Base-by-base conservation (phyloP, 2,888 invertebrate genomes). In the Pterostichus madidus region DNA sequence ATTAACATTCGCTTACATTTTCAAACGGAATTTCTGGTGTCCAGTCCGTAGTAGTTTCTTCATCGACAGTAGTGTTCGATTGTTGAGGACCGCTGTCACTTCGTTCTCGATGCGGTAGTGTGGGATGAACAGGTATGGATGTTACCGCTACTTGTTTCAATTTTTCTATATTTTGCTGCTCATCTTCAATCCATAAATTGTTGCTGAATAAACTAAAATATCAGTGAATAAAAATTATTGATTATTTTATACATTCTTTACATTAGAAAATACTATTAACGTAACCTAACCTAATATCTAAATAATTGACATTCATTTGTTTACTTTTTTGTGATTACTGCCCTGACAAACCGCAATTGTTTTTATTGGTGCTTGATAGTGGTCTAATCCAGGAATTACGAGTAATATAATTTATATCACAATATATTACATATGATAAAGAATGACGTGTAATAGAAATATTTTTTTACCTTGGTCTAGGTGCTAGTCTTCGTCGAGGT, bases 1-100 rank as follows among this genome's bases (percentile, higher is more conserved):
- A 71, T 71, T 71, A 4, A 44, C 39, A 5, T 10, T 15, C n/a
- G 39, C 91, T 90, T 91, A 97, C 97, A 90, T 97, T 96, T 91
- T 96, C 95, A 88, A 97, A 97, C 0, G 97, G 97, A 89, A 97
- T 96, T 91, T 97, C 97, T 0, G 97, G 97, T 24, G 94, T 96
- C 97, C 97, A 97, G 86, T 96, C 96, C 0, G 94, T 93, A 0
- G 94, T 94, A 83, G 93, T 93, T 86, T 96, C 96, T 53, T 96
- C 96, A 32, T 96, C 96, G 0, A 93, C 92, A 80, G 93, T 92
- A 86, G 73, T 56, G 39, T 39, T 64, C 77, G 89, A 90, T 68
- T 90, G 89, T 84, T 90, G 90, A 46, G 90, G 90, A 17, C 89
- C 90, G 83, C 90, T 90, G 81, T 90, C 90, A 78, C 89, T 90